Evolutionary conservation across 2,888 invertebrate species (phyloP).

Genomic region (Thumatha senex): DNA sequence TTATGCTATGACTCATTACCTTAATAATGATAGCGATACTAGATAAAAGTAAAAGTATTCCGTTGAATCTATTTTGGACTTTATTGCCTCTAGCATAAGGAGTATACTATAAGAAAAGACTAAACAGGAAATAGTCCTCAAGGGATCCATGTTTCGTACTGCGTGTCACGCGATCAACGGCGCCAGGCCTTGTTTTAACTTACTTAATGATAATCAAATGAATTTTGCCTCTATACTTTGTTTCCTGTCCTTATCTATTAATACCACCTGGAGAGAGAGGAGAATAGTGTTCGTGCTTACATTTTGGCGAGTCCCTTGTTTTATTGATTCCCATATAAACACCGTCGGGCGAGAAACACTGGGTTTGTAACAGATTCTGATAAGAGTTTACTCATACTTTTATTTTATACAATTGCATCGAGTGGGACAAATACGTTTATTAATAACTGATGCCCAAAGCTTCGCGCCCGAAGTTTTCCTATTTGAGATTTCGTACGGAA

Average conservation of each 20-base stretch:
- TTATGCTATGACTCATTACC: conserved; percentile 70
- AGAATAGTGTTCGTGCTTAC: conserved; percentile 32
- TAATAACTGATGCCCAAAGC: no score
- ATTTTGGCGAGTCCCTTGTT: conserved; percentile 46
- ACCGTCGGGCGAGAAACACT: conserved; percentile 35
- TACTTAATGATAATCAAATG: conserved; percentile 69
- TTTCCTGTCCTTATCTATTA: conserved; percentile 44
- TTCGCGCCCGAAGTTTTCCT: no score
- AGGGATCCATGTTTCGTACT: conserved; percentile 47
- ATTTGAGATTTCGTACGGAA: no score
- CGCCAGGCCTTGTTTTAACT: conserved; percentile 63
- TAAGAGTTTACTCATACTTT: conserved; percentile 2
- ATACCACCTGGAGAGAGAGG: conserved; percentile 28
- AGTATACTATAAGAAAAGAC: conserved; percentile 10
- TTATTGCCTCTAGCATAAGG: conserved; percentile 34
- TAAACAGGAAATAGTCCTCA: conserved; percentile 30
- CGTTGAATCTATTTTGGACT: conserved; percentile 30
- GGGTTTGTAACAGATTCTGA: conserved; percentile 7
- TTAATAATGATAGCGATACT: conserved; percentile 63
- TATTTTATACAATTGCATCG: neutral
- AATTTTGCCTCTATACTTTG: conserved; percentile 51
- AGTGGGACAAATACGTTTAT: no score
- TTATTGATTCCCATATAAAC: conserved; percentile 60
- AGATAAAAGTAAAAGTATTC: conserved; percentile 19
- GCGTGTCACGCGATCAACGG: conserved; percentile 67